These are phyloP conservation scores for Sylvia atricapilla DNA, from an alignment of 2,113 vertebrate genomes.

Conservation along the genomic window DNA sequence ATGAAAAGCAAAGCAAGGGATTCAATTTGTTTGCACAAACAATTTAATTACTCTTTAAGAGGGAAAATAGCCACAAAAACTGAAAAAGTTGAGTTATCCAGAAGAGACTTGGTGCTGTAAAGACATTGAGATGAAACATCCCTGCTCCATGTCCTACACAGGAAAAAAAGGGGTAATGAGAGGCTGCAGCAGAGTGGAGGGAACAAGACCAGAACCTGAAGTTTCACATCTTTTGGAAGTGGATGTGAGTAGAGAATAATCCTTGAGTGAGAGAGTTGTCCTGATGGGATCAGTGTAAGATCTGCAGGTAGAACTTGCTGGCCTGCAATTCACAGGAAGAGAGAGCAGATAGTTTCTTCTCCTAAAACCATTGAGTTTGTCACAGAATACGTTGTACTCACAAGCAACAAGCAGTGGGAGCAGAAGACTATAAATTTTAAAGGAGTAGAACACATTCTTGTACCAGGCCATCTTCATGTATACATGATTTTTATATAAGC, in stretches of 20 bases:
- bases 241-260: not conserved
- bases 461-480: not conserved
- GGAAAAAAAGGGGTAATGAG: not conserved
- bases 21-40: not conserved
- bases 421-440: not conserved
- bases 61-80: not conserved
- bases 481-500: not conserved
- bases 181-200: not conserved
- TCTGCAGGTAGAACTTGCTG: not conserved
- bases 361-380: not conserved
- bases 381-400: rapidly evolving
- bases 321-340: not conserved
- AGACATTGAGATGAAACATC: rapidly evolving
- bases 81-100: not conserved
- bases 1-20: not conserved
- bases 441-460: not conserved
- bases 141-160: not conserved
- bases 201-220: not conserved
- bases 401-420: not conserved
- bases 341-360: not conserved
- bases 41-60: not conserved
- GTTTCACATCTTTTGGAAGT: not conserved
- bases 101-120: not conserved
- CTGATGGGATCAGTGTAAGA: not conserved
- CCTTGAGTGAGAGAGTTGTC: not conserved